Conservation (phyloP, 2,888 invertebrate genomes). For the Clistopyga incitator region DNA sequence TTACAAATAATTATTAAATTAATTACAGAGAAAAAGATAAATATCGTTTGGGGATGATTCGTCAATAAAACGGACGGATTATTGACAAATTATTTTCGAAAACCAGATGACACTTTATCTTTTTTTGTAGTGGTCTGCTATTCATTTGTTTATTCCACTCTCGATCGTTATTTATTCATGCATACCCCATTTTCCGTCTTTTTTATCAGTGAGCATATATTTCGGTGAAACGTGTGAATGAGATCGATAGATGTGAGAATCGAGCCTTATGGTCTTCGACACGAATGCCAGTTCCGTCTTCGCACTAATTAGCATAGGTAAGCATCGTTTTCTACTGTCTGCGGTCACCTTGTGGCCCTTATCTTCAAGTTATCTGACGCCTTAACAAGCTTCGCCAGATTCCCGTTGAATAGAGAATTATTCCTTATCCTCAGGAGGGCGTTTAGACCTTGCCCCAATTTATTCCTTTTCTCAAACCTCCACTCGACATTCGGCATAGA, state of each 20-base stretch:
- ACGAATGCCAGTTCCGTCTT: constrained; percentile 8
- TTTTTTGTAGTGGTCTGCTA: too few relatives aligned
- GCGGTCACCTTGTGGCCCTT: constrained; percentile 3
- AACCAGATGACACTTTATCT: too few relatives aligned
- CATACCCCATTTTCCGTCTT: not conserved
- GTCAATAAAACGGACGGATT: too few relatives aligned
- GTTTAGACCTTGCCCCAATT: not conserved
- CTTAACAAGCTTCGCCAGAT: not conserved
- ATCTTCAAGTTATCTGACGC: constrained; percentile 1
- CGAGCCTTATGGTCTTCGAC: constrained; percentile 31
- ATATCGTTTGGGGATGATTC: too few relatives aligned
- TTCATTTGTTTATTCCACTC: too few relatives aligned
- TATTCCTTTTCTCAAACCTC: not conserved
- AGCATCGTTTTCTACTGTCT: constrained; percentile 27
- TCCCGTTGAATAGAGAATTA: constrained; percentile 2
- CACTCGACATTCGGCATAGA: not conserved
- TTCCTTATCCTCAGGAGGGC: not conserved
- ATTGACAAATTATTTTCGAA: too few relatives aligned
- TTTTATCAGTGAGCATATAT: constrained; percentile 9
- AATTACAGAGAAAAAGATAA: too few relatives aligned
- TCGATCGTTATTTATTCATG: constrained; percentile 9
- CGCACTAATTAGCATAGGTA: constrained; percentile 47
- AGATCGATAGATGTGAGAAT: constrained; percentile 19
- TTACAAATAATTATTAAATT: too few relatives aligned
- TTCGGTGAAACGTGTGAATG: not conserved